Evolutionary conservation across 1,140 invertebrate genomes (phyloP).

Genomic region (Philotrypesis tridentata): DNA sequence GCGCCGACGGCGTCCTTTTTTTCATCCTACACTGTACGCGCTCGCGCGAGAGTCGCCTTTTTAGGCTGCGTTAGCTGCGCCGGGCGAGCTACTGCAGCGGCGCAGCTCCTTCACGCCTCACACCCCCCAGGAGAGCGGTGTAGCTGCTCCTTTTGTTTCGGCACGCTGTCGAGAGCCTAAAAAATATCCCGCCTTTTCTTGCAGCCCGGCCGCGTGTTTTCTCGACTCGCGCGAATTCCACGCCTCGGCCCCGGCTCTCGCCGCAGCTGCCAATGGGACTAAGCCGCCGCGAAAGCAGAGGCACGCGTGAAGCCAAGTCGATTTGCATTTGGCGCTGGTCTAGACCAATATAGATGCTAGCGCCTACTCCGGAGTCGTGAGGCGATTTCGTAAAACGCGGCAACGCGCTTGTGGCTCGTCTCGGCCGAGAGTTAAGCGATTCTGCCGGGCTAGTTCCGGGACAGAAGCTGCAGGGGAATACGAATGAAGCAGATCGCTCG

Average conservation of each 20-base stretch:
- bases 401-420: neutral
- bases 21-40: too few relatives aligned
- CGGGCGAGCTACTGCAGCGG: neutral
- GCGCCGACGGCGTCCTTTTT: constrained; percentile 14
- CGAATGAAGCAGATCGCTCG: neutral
- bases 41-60: neutral
- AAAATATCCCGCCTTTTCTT: constrained; percentile 39
- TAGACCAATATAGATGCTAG: neutral
- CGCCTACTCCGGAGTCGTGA: constrained; percentile 18
- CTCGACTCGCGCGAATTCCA: constrained; percentile 53
- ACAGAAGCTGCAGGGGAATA: neutral
- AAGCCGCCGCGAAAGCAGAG: neutral
- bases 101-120: constrained; percentile 13
- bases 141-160: constrained; percentile 32
- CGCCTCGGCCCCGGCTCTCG: constrained; percentile 55
- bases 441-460: neutral
- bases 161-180: constrained; percentile 33
- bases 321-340: constrained; percentile 45
- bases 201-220: constrained; percentile 33
- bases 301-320: neutral
- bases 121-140: constrained; percentile 13
- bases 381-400: constrained; percentile 48
- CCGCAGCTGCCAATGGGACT: constrained; percentile 20
- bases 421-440: neutral
- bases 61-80: too few relatives aligned